Percentiles rank a stretch among this genome's conserved stretches.
phyloP scores from a whole-genome alignment of 2,888 invertebrate genomes.

The Drosophila pegasa region DNA sequence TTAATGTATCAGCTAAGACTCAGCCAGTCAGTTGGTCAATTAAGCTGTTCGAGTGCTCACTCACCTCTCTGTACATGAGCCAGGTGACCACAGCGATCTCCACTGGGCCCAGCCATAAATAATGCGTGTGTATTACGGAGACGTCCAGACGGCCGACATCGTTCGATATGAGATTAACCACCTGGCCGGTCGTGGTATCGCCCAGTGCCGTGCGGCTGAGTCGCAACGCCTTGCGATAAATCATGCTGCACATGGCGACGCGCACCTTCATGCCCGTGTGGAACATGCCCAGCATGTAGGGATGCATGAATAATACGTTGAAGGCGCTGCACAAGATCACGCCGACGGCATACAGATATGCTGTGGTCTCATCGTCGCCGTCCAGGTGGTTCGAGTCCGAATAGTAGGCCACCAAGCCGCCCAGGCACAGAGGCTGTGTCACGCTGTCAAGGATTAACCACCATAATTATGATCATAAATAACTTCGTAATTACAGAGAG shows the following conservation, averaged over 20 bases:
- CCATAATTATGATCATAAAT: conserved; percentile 63
- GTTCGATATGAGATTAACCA: conserved; percentile 96
- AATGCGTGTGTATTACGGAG: conserved; percentile 94
- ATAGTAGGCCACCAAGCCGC: conserved; percentile 88
- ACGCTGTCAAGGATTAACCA: conserved; percentile 85
- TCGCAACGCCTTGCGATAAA: conserved; percentile 89
- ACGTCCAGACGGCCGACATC: conserved; percentile 90
- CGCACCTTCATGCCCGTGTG: conserved; percentile 85
- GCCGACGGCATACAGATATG: conserved; percentile 91
- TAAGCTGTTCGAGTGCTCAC: conserved; percentile 30
- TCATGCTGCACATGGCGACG: conserved; percentile 88
- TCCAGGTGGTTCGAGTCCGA: conserved; percentile 55
- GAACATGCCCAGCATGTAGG: conserved; percentile 92
- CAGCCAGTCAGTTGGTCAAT: not conserved
- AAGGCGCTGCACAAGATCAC: conserved; percentile 91
- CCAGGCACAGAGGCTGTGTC: conserved; percentile 88
- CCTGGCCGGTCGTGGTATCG: conserved; percentile 90
- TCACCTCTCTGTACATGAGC: conserved; percentile 89
- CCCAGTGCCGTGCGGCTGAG: conserved; percentile 90
- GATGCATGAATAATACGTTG: conserved; percentile 93
- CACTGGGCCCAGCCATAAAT: conserved; percentile 95
- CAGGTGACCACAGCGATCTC: conserved; percentile 92
- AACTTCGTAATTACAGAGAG: conserved; percentile 32
- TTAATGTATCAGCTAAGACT: not conserved
- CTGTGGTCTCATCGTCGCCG: conserved; percentile 84